Evolutionary conservation across 2,113 vertebrate species (phyloP), one percentile per base, ranked within the genome.

Genomic region (Sinocyclocheilus rhinocerous): DNA sequence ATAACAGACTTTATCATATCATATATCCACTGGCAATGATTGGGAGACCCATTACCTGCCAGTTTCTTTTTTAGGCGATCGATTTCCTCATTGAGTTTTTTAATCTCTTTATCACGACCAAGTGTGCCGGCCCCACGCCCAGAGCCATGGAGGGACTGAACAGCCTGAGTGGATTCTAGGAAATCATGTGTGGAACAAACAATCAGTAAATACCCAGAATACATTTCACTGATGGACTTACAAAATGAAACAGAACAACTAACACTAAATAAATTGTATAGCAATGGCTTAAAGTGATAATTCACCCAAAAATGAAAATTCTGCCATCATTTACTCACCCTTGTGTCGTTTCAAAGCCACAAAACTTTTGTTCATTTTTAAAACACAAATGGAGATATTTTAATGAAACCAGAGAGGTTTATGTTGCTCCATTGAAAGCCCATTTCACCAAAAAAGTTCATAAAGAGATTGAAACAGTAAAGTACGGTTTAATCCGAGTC

Each of bases 61-160:
- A 99, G 93, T 92, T 97, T 98, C 88, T 94, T 97, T 93, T 97
- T 99, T 45, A 99, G 93, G 0, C 96, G 95, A 18, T 99, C 98
- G 0, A 99, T 97, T 91, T 99, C 98, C 85, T 99, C 98, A 70
- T 97, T 99, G 26, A 99, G 92, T 88, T 96, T 98, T 92, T 97
- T 97, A 52, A 98, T 96, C 91, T 99, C 98, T 85, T 96, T 97
- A 91, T 99, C 97, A 5, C 96, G 93, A 59, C 91, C 94, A 36
- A 96, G 86, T 8, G 94, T 94, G 79, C 95, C 94, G 70, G 94
- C 85, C 75, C 95, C 87, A 72, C 95, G 94, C 2, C 95, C 70
- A 8, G 96, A 94, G 57, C 95, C 94, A 4, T 96, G 94, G 15
- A 97, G 96, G 36, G 95, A 95, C 94, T 97, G 96, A 75, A 96